phyloP scores from a whole-genome alignment of 2,797 vertebrate genomes.

The Helostoma temminkii region DNA sequence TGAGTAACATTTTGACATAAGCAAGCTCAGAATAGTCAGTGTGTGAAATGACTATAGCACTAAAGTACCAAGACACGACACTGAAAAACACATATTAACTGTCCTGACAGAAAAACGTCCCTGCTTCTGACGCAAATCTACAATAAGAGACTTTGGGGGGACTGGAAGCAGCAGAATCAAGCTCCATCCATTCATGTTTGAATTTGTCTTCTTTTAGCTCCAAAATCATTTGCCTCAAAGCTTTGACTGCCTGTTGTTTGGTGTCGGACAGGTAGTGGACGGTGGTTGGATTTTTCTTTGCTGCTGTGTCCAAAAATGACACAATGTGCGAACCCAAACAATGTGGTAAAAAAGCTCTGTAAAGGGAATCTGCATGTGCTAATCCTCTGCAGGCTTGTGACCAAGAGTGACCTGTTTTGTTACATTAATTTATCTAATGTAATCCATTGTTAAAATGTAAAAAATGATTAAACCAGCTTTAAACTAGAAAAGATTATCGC shows the following conservation, averaged over 20 bases:
- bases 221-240: too few species aligned
- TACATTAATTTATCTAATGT: background rate
- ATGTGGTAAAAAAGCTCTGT: too few species aligned
- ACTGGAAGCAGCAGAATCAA: background rate
- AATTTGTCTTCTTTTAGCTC: background rate
- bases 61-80: background rate
- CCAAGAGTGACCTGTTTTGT: background rate
- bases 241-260: too few species aligned
- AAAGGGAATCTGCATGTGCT: too few species aligned
- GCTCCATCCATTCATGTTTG: background rate
- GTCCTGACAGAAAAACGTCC: background rate
- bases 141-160: background rate
- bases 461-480: background rate
- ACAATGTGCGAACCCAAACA: too few species aligned
- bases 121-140: background rate
- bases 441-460: background rate
- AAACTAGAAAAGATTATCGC: background rate
- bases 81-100: background rate
- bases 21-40: constrained; percentile 21
- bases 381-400: background rate
- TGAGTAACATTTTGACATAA: background rate
- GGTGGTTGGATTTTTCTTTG: too few species aligned
- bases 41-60: constrained; percentile 10
- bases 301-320: too few species aligned
- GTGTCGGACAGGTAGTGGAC: too few species aligned